Base-by-base conservation (phyloP, 2,113 vertebrate species). In the Spermophilus dauricus region DNA sequence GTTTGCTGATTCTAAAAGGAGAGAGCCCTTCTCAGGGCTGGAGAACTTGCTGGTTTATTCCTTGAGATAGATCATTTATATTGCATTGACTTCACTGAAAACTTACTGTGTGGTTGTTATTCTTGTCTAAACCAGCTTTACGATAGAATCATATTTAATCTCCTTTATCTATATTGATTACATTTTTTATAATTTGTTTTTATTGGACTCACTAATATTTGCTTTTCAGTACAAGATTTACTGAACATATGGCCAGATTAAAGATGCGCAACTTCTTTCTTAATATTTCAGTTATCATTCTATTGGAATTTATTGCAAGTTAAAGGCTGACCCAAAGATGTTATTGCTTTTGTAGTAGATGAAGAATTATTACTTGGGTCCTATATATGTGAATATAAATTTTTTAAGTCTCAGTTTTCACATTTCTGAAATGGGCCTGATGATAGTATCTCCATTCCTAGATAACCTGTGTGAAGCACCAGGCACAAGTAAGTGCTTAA, bases 131-230 rank as follows among this genome's bases (percentile, higher is more conserved):
- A 65, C 8, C 48, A 72, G 9, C 5, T 89, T 89, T 84, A 82
- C 12, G 56, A 13, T 73, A 87, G 22, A 75, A 73, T 90, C 9
- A 48, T 92, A 87, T 86, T 92, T 92, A 73, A 73, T 94, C 28
- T 86, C 32, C 16, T 86, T 78, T 86, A 63, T 92, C 12, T 92
- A 32, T 95, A 72, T 85, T 94, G 69, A 73, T 95, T 89, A 18
- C 28, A 92, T 70, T 86, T 75, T 12, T 96, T 92, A 37, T 53
- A 93, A 93, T 86, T 86, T 93, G 22, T 86, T 93, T 58, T 86
- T 63, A 92, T 73, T 80, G 39, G 13, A 61, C 10, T 96, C 30
- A 32, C 28, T 87, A 94, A 84, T 94, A 95, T 81, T 96, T 95
- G 12, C 51, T 73, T 90, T 84, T 91, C 42, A 63, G 56, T 94